Conservation (phyloP, 37 sponge, comb jelly and placozoan species). For the Haliclona indistincta region DNA sequence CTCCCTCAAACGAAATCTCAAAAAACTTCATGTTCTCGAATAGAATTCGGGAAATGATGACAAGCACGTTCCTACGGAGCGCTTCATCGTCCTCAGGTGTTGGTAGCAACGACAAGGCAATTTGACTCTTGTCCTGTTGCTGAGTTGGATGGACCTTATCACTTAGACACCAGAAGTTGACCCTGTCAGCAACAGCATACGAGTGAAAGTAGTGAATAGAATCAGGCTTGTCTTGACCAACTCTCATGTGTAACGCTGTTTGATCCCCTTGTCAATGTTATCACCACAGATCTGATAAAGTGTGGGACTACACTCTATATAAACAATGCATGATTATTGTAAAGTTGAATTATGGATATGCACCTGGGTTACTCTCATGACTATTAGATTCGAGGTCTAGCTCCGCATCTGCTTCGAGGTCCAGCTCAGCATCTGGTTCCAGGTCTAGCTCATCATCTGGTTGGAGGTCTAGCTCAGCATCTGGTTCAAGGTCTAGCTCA, state of each 20-base stretch:
- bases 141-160: not conserved
- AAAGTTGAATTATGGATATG: too few species aligned
- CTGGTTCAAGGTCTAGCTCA: too few species aligned
- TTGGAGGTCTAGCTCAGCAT: too few species aligned
- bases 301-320: too few species aligned
- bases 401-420: too few species aligned
- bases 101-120: slow-evolving; percentile 31
- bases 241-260: slow-evolving; percentile 1
- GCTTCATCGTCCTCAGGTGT: slow-evolving; percentile 24
- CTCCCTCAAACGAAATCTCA: slow-evolving; percentile 15
- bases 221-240: not conserved
- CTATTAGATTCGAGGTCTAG: too few species aligned
- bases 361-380: too few species aligned
- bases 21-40: slow-evolving; percentile 17
- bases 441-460: too few species aligned
- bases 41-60: slow-evolving; percentile 28
- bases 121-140: not conserved
- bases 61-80: slow-evolving; percentile 14
- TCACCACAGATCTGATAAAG: slow-evolving; percentile 11
- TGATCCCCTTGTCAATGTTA: slow-evolving; percentile 14
- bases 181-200: slow-evolving; percentile 33
- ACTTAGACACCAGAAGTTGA: slow-evolving; percentile 14
- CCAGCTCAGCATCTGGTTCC: too few species aligned
- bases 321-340: too few species aligned
- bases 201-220: slow-evolving; percentile 11